A percentile compares a stretch with the other conserved stretches of the same genome.
phyloP scores from a whole-genome alignment of 2,113 vertebrate species.

The Peucedramus taeniatus region DNA sequence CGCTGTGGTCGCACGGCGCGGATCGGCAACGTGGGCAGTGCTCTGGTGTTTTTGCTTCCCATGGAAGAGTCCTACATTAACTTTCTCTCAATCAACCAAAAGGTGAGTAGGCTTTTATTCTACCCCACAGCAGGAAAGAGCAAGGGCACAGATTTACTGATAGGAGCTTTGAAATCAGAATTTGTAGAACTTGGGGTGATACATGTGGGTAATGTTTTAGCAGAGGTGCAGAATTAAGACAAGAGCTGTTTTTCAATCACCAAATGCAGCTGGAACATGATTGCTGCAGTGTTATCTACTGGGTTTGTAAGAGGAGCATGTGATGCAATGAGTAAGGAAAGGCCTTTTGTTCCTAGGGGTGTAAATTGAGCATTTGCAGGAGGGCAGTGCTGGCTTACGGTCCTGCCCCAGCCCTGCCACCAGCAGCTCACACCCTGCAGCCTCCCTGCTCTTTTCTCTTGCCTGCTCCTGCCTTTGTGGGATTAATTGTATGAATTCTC shows the following conservation, averaged over 20 bases:
- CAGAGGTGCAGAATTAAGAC: neutral
- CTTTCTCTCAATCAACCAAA: conserved; percentile 95
- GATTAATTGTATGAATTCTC: neutral
- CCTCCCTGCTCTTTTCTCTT: neutral
- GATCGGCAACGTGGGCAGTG: conserved; percentile 85
- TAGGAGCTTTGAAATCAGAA: neutral
- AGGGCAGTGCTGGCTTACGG: fast-evolving
- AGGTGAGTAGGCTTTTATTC: conserved; percentile 69
- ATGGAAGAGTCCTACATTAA: conserved; percentile 93
- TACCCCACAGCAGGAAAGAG: neutral
- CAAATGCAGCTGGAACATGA: neutral
- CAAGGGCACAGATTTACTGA: neutral
- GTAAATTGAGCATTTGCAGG: neutral
- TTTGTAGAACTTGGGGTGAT: neutral
- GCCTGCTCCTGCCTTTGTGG: neutral
- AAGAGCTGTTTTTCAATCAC: neutral
- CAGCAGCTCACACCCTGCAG: neutral
- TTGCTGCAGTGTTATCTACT: neutral
- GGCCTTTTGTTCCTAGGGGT: neutral
- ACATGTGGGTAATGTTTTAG: neutral
- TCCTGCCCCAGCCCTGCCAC: too few species aligned
- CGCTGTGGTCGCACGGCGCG: conserved; percentile 94
- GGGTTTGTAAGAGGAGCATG: neutral
- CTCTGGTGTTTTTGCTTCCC: conserved; percentile 91
- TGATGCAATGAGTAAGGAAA: neutral